A percentile compares a stretch with the other conserved stretches of the same genome.
Evolutionary conservation across 2,113 vertebrate species (phyloP).

Genomic region (Muntiacus reevesi): DNA sequence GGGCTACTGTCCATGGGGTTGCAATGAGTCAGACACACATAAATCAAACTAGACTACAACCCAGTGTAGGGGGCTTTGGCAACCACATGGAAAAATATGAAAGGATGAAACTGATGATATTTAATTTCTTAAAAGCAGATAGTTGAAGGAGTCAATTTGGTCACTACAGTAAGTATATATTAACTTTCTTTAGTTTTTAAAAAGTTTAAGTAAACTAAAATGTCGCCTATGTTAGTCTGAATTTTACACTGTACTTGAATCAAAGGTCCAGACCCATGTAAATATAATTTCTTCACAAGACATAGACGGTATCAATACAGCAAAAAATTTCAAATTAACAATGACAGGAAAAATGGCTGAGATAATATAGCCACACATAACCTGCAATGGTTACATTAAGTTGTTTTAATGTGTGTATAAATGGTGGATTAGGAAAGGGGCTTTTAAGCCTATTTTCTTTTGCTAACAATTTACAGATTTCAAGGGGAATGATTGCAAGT

Average conservation of each 20-base stretch:
- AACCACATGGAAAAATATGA: background rate
- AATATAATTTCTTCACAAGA: background rate
- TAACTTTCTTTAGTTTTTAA: background rate
- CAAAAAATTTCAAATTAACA: background rate
- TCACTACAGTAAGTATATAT: background rate
- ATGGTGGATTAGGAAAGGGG: background rate
- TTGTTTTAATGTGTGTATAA: background rate
- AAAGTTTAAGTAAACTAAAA: background rate
- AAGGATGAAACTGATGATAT: background rate
- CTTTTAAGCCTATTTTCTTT: background rate
- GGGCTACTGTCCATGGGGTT: background rate
- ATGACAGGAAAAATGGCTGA: background rate
- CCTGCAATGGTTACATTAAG: background rate
- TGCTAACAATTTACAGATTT: background rate
- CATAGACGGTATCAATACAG: background rate
- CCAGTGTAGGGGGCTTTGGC: background rate
- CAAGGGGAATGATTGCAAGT: fast-evolving
- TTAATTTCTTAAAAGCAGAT: background rate
- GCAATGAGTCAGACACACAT: background rate
- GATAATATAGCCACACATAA: background rate
- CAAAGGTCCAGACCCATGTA: background rate
- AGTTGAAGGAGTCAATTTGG: background rate
- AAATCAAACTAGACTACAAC: background rate
- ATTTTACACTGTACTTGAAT: background rate
- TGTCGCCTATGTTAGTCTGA: background rate